phyloP scores from a whole-genome alignment of 2,113 vertebrate species.

The Crotalus tigris region DNA sequence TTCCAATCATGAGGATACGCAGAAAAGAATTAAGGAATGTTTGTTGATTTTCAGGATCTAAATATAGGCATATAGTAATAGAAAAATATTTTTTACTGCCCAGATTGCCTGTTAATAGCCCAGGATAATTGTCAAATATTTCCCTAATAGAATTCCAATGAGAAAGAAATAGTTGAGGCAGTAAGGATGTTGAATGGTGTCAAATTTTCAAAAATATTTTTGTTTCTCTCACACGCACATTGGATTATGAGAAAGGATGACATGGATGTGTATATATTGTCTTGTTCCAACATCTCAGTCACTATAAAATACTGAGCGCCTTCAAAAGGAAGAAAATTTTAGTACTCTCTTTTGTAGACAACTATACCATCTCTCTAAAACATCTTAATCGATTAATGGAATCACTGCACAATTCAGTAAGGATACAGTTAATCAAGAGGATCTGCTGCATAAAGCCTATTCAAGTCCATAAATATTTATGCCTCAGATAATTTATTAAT shows the following conservation, averaged over 20 bases:
- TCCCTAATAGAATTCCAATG: neutral
- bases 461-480: neutral
- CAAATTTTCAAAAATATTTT: neutral
- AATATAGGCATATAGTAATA: neutral
- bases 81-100: neutral
- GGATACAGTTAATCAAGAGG: neutral
- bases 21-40: constrained; percentile 49
- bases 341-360: neutral
- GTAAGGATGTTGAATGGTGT: neutral
- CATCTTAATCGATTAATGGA: neutral
- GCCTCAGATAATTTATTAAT: neutral
- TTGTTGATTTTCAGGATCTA: constrained; percentile 5
- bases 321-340: neutral
- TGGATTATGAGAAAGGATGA: neutral
- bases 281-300: neutral
- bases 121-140: neutral
- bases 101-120: neutral
- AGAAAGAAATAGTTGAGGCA: neutral
- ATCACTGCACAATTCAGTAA: neutral
- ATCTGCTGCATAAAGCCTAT: neutral
- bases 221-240: neutral
- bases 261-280: neutral
- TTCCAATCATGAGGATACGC: neutral
- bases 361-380: neutral
- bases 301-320: neutral